Conservation (phyloP, 2,113 vertebrate species). For the Meles meles region DNA sequence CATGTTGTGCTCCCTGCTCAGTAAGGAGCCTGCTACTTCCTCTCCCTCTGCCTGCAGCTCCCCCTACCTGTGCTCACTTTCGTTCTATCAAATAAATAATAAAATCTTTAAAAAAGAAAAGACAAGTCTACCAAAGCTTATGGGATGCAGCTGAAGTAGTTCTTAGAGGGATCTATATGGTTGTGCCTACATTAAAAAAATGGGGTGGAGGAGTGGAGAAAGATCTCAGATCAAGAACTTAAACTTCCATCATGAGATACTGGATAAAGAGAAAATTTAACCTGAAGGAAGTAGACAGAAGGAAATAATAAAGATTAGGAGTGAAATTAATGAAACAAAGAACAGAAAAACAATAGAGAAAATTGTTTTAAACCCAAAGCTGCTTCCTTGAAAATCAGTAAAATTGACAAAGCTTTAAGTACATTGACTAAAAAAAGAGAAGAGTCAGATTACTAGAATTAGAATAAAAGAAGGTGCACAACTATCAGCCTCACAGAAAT, state of each 20-base stretch:
- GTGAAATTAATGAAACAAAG: neutral
- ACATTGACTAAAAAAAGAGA: neutral
- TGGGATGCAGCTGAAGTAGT: neutral
- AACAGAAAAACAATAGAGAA: neutral
- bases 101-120: neutral
- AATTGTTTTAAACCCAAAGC: neutral
- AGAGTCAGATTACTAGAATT: neutral
- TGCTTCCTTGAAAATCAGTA: neutral
- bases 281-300: neutral
- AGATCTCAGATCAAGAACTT: neutral
- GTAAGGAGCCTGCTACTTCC: too few species aligned
- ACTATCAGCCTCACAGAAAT: neutral
- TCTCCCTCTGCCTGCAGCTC: too few species aligned
- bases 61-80: too few species aligned
- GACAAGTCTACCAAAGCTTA: neutral
- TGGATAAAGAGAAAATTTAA: neutral
- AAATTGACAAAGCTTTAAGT: neutral
- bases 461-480: neutral
- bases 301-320: neutral
- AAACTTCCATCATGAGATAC: neutral
- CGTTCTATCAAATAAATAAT: too few species aligned
- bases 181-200: neutral
- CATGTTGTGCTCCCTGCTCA: too few species aligned
- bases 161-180: neutral
- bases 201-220: neutral